Evolutionary conservation across 2,888 invertebrate species (phyloP), one percentile per base, ranked within the genome.

Genomic region (Cistogaster globosa): DNA sequence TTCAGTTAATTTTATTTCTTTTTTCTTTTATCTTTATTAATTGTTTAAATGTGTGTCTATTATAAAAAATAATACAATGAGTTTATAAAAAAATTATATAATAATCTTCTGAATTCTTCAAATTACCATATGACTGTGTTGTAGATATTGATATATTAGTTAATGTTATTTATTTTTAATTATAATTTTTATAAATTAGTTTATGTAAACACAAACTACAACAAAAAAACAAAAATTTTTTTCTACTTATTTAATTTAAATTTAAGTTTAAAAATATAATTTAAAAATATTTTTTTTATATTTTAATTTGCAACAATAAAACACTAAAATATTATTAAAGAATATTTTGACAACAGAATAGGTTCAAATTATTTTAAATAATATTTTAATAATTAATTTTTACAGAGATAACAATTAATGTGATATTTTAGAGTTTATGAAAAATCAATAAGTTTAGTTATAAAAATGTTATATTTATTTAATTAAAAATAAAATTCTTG

Each of bases 111-210:
- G 78, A 85, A 85, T 78, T 85, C 78, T 75, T 78, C 53, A 84
- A 72, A 77, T 60, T 85, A 85, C 82, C 82, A 82, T 82, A 75
- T 85, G 85, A 85, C 85, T 85, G 85, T 85, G 85, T 82, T 82
- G 85, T 85, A 85, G 85, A 82, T 82, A 85, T 85, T 80, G 67
- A 67, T 67, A 78, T 78, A 78, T 55, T 62, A 20, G 69, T 62
- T 45, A 57, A 26, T 77, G 68, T 72, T 51, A 69, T 57, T 45
- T 58, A 60, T 51, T 26, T 60, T 51, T 45, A 32, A 32, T 32
- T 74, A 57, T 68, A 51, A 42, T 9, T 71, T 55, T 79, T 63
- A 26, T 62, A 2, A 68, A 63, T 65, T 84, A 84, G 84, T 84
- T 85, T 85, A 78, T 78, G 82, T 85, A 78, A 82, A 75, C 78